Base-by-base conservation (phyloP, 2,113 vertebrate species). In the Plestiodon gilberti region DNA sequence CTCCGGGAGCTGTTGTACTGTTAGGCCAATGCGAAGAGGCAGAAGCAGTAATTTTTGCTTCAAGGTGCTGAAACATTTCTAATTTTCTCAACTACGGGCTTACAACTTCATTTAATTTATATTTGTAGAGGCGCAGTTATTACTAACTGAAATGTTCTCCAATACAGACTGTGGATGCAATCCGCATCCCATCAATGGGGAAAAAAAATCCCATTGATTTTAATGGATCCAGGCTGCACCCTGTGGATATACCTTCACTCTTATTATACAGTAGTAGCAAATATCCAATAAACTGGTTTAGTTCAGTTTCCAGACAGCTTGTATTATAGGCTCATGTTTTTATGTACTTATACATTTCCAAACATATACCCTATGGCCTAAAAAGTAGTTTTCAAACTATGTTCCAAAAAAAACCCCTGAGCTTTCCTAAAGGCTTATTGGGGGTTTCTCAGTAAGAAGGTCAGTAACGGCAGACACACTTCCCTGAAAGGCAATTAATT, bases 1-100 rank as follows among this genome's bases (percentile, higher is more conserved):
- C 92, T 92, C 78, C 40, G 28, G 83, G 88, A 89, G 75, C 81
- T 91, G 88, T 82, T 87, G 52, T 84, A 65, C 83, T 84, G 91
- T 74, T 79, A 87, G 48, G 87, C 80, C 75, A 78, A 77, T 57
- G 25, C 11, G 69, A 90, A 64, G 48, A 5, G 0, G 84, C 35
- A 52, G 67, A 76, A 82, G 22, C 30, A 76, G 1, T 7, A 23
- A 33, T 78, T 71, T 74, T 75, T 64, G 38, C 84, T 89, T 78
- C 55, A 48, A 83, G 38, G 69, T 89, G 87, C 85, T 59, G 81
- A 89, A 88, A 14, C 7, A 20, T 30, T 69, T 88, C 80, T 82
- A 74, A 86, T 90, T 93, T 88, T 74, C 70, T 78, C 78, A 82
- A 74, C 87, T 73, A 65, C 6, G 2, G 4, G 35, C 33, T 38